Evolutionary conservation across 2,113 vertebrate species (phyloP), one percentile per base, ranked within the genome.

Genomic region (Tympanuchus pallidicinctus): DNA sequence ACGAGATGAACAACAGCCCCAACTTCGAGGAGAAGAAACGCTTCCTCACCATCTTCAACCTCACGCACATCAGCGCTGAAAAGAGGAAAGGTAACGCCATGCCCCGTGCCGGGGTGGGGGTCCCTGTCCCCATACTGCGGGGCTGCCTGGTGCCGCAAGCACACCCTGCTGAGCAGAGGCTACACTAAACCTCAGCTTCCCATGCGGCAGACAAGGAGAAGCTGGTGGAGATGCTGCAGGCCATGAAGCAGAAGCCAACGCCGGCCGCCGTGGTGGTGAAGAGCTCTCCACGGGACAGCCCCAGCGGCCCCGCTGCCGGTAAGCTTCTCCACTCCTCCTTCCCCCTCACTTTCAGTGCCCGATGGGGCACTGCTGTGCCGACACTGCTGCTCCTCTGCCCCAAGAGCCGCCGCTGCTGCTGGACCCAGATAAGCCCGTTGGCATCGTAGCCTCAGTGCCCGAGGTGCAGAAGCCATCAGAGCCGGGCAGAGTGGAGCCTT

Each of bases 11-110:
- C 98, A 98, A 95, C 95, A 98, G 98, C 56, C 99, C 99, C 40
- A 99, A 99, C 96, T 98, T 99, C 18, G 99, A 99, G 94, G 99
- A 99, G 96, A 99, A 99, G 97, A 99, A 99, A 45, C 98, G 98
- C 74, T 99, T 99, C 97, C 98, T 99, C 94, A 99, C 98, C 81
- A 98, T 98, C 97, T 99, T 99, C 97, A 99, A 98, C 97, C 98
- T 99, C 77, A 98, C 99, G 2, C 99, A 99, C 79, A 98, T 99
- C 97, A 99, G 98, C 12, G 85, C 98, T 0, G 98, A 99, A 96
- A 98, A 99, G 97, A 98, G 99, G 94, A 98, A 96, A 98, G 99
- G 99, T 99, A 96, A 94, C 10, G 52, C 85, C 50, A 6, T 15
- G 67, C 32, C 59, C 93, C 6, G 11, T 0, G 87, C 77, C 17